Evolutionary conservation across 2,113 vertebrate species (phyloP), one percentile per base, ranked within the genome.

Genomic region (Colossoma macropomum): DNA sequence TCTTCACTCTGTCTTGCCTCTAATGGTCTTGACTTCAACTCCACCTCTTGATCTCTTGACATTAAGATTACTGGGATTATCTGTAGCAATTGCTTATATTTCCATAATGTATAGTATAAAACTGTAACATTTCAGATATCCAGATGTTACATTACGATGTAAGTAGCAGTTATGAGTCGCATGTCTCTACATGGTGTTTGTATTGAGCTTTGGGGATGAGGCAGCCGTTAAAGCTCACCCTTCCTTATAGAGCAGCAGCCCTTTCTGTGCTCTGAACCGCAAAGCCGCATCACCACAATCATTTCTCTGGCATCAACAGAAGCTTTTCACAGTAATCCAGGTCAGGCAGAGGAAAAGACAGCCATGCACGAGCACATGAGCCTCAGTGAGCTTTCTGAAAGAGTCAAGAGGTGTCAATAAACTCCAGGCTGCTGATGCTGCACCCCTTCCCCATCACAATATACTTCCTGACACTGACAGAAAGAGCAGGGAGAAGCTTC

Each of bases 371-470:
- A 21, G 69, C 27, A 70, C 41, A 60, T 12, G n/a, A 71, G 54
- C 48, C 34, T 50, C n/a, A n/a, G 15, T 56, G 78, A 32, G 48
- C 32, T 54, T 79, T 23, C 75, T 48, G 54, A 82, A 75, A 83
- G 32, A 60, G 34, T 69, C 60, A 65, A 85, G 23, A 84, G 50
- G 86, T 91, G 88, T 93, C 90, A 86, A 83, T 90, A 92, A 85
- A 89, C 89, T 90, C 75, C 70, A 77, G 71, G 83, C 86, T 92
- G 93, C 90, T 92, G 91, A 95, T 89, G 68, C 65, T 4, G 56
- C 2, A 69, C 50, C 89, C 87, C 77, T 48, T 77, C 54, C 34
- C 15, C 74, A 11, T 25, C 4, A 54, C 54, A 75, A 84, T 78
- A 83, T 72, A 83, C 86, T 71, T 59, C 81, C 85, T 80, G 86